A percentile compares a stretch with the other conserved stretches of the same genome.
phyloP scores from a whole-genome alignment of 2,113 vertebrate genomes.

The Semnornis frantzii region DNA sequence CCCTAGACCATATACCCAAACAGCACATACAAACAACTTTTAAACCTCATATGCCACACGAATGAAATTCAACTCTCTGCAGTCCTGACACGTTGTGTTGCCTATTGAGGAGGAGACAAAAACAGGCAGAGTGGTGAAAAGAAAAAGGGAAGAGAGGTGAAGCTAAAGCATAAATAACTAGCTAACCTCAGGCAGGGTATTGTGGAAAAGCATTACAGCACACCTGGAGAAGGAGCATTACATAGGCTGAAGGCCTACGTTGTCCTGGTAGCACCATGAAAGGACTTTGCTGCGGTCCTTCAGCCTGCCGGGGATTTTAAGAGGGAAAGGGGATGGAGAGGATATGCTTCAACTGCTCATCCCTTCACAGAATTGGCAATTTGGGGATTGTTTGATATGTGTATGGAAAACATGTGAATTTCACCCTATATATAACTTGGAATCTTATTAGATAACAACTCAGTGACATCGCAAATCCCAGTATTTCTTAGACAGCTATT shows the following conservation, averaged over 20 bases:
- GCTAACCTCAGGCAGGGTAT: background rate
- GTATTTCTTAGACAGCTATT: conserved; percentile 57
- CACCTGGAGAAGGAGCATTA: background rate
- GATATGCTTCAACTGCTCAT: background rate
- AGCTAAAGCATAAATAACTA: background rate
- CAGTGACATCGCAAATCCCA: conserved; percentile 45
- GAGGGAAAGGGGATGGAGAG: background rate
- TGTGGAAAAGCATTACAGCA: background rate
- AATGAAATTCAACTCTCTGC: background rate
- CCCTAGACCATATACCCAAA: no score
- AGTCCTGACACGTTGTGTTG: background rate
- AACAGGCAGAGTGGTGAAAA: background rate
- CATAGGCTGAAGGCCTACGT: background rate
- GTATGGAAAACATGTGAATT: background rate
- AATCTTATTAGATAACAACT: conserved; percentile 62
- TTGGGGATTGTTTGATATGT: background rate
- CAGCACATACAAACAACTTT: no score
- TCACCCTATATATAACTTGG: conserved; percentile 62
- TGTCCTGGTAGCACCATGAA: background rate
- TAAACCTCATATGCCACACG: background rate
- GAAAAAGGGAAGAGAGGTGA: background rate
- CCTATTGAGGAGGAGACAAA: background rate
- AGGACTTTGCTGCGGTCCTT: background rate
- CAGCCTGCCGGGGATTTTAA: background rate
- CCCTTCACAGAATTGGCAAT: background rate